A percentile compares a stretch with the other conserved stretches of the same genome.
These are phyloP conservation scores for Micromys minutus DNA, from an alignment of 2,113 vertebrate species.

Conservation along the genomic window DNA sequence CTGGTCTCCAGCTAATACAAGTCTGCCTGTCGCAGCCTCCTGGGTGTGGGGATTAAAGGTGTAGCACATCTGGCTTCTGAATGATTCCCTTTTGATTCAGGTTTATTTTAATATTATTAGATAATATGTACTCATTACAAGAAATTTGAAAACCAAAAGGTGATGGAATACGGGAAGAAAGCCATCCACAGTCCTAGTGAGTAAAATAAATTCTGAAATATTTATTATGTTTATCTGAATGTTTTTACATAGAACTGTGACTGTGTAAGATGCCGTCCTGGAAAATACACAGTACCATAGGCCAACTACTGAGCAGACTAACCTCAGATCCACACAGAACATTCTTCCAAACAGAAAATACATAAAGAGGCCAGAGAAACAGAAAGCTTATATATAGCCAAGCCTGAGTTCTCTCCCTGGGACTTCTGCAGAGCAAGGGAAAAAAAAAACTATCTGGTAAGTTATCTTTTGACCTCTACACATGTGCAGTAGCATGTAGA, in stretches of 20 bases:
- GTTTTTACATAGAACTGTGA: neutral
- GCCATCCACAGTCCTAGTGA: neutral
- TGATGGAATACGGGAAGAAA: neutral
- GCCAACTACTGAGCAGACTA: neutral
- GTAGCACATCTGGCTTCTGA: neutral
- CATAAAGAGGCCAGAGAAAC: neutral
- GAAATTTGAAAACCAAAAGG: constrained; percentile 29
- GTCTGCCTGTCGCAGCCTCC: neutral
- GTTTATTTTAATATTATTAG: constrained; percentile 35
- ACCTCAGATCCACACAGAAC: neutral
- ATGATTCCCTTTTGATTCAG: neutral
- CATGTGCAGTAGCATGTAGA: neutral
- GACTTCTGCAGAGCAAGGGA: no score
- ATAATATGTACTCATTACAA: neutral
- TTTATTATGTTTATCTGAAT: neutral
- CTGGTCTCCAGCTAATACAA: no score
- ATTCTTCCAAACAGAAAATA: neutral
- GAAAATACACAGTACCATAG: neutral
- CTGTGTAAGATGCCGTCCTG: neutral
- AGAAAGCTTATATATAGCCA: no score
- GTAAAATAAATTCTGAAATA: constrained; percentile 25
- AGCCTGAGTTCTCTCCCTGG: neutral
- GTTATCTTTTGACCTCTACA: neutral
- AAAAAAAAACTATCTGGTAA: neutral
- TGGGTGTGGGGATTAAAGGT: no score